phyloP scores from a whole-genome alignment of 2,113 vertebrate genomes.

The Marmota flaviventris region DNA sequence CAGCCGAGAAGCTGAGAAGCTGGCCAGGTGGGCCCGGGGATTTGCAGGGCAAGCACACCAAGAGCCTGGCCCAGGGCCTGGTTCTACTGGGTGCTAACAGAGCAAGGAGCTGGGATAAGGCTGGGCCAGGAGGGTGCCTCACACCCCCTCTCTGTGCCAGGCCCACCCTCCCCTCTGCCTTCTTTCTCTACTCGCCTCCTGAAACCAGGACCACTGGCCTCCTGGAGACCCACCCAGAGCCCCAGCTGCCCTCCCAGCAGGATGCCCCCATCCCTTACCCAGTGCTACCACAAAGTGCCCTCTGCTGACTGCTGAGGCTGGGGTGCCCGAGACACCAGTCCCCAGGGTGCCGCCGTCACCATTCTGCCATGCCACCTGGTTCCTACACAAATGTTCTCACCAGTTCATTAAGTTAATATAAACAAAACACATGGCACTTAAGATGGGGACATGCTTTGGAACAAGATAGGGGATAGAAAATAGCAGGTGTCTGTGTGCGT shows the following conservation, averaged over 20 bases:
- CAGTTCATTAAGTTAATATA: background rate
- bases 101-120: background rate
- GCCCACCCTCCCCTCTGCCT: fast-evolving
- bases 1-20: too few species aligned
- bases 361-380: background rate
- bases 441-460: too few species aligned
- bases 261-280: background rate
- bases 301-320: background rate
- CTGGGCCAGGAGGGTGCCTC: too few species aligned
- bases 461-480: background rate
- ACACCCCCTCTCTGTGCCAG: background rate
- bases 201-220: background rate
- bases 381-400: fast-evolving
- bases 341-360: fast-evolving
- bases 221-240: background rate
- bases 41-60: background rate
- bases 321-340: background rate
- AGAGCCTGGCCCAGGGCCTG: background rate
- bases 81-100: background rate
- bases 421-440: fast-evolving
- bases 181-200: background rate
- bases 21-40: background rate
- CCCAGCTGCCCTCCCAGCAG: too few species aligned
- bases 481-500: fast-evolving
- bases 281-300: fast-evolving